A percentile compares a stretch with the other conserved stretches of the same genome.
phyloP scores from a whole-genome alignment of 1,140 invertebrate species.

The Penaeus chinensis region DNA sequence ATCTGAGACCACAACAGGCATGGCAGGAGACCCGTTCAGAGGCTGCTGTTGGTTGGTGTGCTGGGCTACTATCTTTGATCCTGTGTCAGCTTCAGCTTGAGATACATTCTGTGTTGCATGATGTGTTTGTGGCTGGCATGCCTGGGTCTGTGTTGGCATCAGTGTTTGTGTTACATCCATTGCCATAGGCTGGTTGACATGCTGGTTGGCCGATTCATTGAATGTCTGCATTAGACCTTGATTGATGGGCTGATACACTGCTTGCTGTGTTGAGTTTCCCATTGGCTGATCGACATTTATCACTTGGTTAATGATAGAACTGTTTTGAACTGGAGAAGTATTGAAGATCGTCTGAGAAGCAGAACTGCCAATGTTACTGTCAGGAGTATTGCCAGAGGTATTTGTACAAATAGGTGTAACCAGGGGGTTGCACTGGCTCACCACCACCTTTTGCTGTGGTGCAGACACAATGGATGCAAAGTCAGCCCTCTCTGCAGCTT shows the following conservation, averaged over 20 bases:
- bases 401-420: too few species aligned
- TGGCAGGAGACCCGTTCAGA: not conserved
- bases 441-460: too few species aligned
- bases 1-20: constrained; percentile 18
- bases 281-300: not conserved
- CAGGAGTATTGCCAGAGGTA: too few species aligned
- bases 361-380: too few species aligned
- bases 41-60: constrained; percentile 25
- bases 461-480: too few species aligned
- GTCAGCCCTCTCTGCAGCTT: not conserved
- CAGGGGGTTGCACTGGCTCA: too few species aligned
- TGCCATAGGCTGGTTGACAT: not conserved
- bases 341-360: too few species aligned
- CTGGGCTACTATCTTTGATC: not conserved
- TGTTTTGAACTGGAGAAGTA: too few species aligned
- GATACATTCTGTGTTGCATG: not conserved
- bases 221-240: constrained; percentile 14
- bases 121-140: not conserved
- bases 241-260: not conserved
- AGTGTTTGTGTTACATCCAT: not conserved
- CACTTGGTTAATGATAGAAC: not conserved
- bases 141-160: not conserved
- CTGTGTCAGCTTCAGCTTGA: not conserved
- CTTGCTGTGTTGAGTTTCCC: not conserved
- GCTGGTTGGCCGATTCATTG: constrained; percentile 6